Base-by-base conservation (phyloP, 2,113 vertebrate species). In the Sapajus apella region DNA sequence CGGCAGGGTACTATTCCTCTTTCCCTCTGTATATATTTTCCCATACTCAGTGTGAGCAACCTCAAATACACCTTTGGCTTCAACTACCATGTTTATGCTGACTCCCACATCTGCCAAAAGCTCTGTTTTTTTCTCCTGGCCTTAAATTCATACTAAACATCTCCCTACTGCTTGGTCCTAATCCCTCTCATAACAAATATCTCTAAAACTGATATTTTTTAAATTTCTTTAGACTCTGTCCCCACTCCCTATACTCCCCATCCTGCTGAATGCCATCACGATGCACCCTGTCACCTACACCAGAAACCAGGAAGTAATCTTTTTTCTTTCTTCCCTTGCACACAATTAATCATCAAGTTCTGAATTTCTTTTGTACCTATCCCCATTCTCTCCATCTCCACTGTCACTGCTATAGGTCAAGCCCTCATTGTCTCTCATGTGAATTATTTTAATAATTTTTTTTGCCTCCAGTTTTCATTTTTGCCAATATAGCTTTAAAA, bases 401-500 rank as follows among this genome's bases (percentile, higher is more conserved):
- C 55, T 45, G 6, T 52, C 32, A 73, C 13, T 85, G 79, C 72
- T 32, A 92, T 47, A 47, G 12, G 32, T 73, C n/a, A 81, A 32
- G 66, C 12, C 20, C 45, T 56, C 32, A 40, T 85, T 32, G 23
- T 66, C 6, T 79, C 14, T 80, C 47, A 75, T 35, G 85, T 73
- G 47, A 95, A 88, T 83, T 68, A 88, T 66, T 92, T 80, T 56
- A 85, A 66, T n/a, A 95, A 56, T 85, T 92, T 66, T 55, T 91
- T 10, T 79, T 91, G 30, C 32, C 16, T 50, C 9, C 25, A 55
- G 3, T 23, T 79, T 87, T 87, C 12, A 85, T 16, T 43, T 5
- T 68, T 45, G 66, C 9, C 37, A 93, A 70, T 52, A 81, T 61
- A 87, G 3, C 56, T 81, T 32, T 20, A 73, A 82, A 55, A 13